These are phyloP conservation scores for Brachypodius melanocephalos DNA, from an alignment of 2,113 vertebrate species.

Conservation along the genomic window DNA sequence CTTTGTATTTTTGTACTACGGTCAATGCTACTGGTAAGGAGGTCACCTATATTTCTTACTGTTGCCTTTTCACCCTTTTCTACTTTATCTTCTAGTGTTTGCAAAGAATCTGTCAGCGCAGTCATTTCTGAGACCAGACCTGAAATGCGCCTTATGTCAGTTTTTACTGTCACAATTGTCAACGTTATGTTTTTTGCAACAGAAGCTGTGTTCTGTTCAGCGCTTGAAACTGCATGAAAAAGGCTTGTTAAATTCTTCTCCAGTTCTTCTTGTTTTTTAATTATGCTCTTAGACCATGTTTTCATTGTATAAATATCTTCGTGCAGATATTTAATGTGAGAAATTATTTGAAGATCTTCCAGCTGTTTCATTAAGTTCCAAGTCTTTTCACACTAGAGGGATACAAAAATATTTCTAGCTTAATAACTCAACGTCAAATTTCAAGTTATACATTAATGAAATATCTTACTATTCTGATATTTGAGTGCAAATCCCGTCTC, in stretches of 20 bases:
- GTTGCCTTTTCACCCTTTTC: constrained; percentile 78
- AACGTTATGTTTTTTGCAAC: constrained; percentile 74
- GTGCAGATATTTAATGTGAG: constrained; percentile 76
- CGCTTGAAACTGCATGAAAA: constrained; percentile 71
- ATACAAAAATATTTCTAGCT: constrained; percentile 55
- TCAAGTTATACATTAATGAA: neutral
- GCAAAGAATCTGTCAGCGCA: constrained; percentile 75
- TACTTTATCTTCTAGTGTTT: constrained; percentile 79
- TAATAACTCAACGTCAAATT: neutral
- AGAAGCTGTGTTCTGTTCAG: constrained; percentile 75
- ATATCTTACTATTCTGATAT: neutral
- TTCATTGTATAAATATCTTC: constrained; percentile 76
- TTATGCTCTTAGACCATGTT: constrained; percentile 71
- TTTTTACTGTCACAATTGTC: constrained; percentile 82
- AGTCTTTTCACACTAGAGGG: constrained; percentile 80
- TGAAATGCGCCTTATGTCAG: constrained; percentile 89
- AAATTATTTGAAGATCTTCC: constrained; percentile 66
- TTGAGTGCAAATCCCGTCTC: neutral
- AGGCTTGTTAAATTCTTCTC: constrained; percentile 77
- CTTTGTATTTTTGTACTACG: constrained; percentile 79
- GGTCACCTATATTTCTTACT: constrained; percentile 81
- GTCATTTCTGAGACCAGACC: constrained; percentile 83
- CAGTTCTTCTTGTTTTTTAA: constrained; percentile 70
- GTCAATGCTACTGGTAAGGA: constrained; percentile 86
- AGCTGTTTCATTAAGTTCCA: constrained; percentile 73